Evolutionary conservation across 1,140 invertebrate genomes (phyloP), one percentile per base, ranked within the genome.

Genomic region (Drosophila nikananu): DNA sequence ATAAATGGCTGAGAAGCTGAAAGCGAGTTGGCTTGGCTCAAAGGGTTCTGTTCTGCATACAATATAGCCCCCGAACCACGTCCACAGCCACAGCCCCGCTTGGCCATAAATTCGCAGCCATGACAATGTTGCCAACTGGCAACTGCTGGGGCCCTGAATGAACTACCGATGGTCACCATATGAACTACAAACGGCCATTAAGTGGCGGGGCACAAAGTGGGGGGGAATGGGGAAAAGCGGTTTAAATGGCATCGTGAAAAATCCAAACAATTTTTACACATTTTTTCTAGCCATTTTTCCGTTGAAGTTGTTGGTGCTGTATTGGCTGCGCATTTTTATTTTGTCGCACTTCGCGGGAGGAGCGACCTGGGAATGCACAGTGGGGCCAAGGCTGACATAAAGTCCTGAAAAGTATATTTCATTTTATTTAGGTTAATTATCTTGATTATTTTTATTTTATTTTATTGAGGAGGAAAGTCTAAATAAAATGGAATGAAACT

Each of bases 161-260:
- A 74, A 74, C 71, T 74, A 61, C 71, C 67, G 37, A 60, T 73
- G 70, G 55, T 41, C 57, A 65, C 72, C 62, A 78, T 81, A 90
- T 89, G 79, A 83, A 89, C 84, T 83, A 71, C 78, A 78, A 86
- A 80, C 87, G 80, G 77, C 86, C 77, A 89, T 82, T 64, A 63
- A 66, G 49, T 67, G 60, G 49, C 52, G 44, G 48, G 44, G 55
- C 52, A 46, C 39, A 48, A 48, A 57, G 25, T 17, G 48, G 41
- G 15, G 49, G 49, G 39, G 35, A 21, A 17, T 39, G 55, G 21
- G 32, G 32, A 19, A 48, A 55, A 61, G 66, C 62, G 41, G 41
- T 57, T 57, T 39, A 66, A 77, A 80, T 58, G 72, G 57, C 62
- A 73, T 41, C 49, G 41, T 60, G 51, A 70, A 77, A 83, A 72